Evolutionary conservation across 2,113 vertebrate species (phyloP).

Genomic region (Sander vitreus): DNA sequence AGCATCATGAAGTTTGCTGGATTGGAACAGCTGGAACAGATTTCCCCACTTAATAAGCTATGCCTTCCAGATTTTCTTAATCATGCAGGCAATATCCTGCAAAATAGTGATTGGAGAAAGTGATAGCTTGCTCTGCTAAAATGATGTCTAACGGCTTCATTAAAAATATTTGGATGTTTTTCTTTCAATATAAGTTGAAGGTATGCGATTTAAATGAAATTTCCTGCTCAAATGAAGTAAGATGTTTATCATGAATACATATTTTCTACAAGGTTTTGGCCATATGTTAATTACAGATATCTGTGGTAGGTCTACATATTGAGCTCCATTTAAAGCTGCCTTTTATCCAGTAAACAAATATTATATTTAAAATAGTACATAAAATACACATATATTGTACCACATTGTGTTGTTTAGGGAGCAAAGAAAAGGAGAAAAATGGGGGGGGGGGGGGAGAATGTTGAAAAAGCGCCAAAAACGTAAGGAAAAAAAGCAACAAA

Average conservation of each 20-base stretch:
- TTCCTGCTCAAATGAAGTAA: no score
- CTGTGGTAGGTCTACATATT: background rate
- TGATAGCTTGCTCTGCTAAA: background rate
- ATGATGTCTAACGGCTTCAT: background rate
- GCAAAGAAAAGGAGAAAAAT: no score
- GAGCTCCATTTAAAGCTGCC: background rate
- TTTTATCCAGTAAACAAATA: no score
- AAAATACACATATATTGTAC: background rate
- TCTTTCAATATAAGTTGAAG: background rate
- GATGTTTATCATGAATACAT: background rate
- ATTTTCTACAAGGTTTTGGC: background rate
- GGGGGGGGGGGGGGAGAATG: no score
- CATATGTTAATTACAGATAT: background rate
- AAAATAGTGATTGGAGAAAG: background rate
- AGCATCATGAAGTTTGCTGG: constrained; percentile 1
- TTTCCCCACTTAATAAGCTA: background rate
- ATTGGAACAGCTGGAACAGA: background rate
- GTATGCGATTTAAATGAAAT: background rate
- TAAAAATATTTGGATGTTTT: background rate
- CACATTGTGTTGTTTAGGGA: no score
- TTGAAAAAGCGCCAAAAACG: no score
- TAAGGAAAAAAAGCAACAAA: no score
- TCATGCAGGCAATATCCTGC: background rate
- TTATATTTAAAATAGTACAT: background rate
- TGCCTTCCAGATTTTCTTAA: background rate